Conservation (phyloP, 2,113 vertebrate species). For the Solea solea region DNA sequence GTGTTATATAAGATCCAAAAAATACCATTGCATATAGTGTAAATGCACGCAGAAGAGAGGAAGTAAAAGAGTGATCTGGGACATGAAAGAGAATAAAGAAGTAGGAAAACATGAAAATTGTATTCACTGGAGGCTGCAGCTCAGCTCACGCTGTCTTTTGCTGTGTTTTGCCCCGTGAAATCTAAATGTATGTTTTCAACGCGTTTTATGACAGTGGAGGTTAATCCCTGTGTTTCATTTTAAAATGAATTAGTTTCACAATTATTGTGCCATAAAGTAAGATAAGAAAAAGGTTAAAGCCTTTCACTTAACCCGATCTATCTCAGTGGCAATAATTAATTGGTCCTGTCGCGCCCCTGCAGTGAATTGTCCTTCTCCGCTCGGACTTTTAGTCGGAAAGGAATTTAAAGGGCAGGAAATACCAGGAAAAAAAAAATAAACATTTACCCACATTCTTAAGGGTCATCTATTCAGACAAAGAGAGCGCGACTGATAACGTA, state of each 20-base stretch:
- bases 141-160: constrained; percentile 23
- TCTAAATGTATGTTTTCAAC: constrained; percentile 20
- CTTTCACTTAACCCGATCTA: not conserved
- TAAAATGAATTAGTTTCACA: not conserved
- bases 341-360: not conserved
- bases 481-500: constrained; percentile 34
- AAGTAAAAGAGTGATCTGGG: constrained; percentile 38
- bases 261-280: too few species aligned
- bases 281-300: constrained; percentile 14
- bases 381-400: constrained; percentile 13
- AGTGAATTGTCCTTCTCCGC: constrained; percentile 18
- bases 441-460: constrained; percentile 1
- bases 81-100: constrained; percentile 70
- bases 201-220: not conserved
- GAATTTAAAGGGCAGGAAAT: constrained; percentile 61
- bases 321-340: constrained; percentile 15
- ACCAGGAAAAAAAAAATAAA: constrained; percentile 20
- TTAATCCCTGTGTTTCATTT: not conserved
- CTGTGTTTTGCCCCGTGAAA: constrained; percentile 12
- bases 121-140: constrained; percentile 44
- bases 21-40: constrained; percentile 18
- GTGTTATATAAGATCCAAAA: constrained; percentile 26
- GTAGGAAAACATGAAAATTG: constrained; percentile 45
- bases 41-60: constrained; percentile 42
- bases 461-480: constrained; percentile 27